These are phyloP conservation scores for Halichondria panicea DNA, from an alignment of 37 sponge, comb jelly and placozoan species.

Conservation along the genomic window DNA sequence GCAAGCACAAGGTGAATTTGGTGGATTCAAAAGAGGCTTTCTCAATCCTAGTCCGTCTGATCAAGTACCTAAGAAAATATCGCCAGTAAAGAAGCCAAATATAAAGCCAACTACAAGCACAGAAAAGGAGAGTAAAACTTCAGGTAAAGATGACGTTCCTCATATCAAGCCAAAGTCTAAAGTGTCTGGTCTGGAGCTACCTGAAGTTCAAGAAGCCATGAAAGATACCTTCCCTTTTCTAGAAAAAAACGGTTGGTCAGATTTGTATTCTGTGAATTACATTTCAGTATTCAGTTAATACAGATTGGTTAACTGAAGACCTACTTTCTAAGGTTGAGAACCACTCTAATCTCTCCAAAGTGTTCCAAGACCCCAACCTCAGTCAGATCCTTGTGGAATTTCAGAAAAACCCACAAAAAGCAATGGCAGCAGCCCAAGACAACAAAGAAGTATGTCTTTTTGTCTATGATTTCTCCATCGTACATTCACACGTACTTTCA, in stretches of 20 bases:
- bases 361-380: constrained; percentile 64
- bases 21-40: constrained; percentile 84
- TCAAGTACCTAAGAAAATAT: not conserved
- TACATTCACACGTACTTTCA: too few species aligned
- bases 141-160: constrained; percentile 11
- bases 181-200: constrained; percentile 23
- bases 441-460: constrained; percentile 37
- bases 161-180: constrained; percentile 31
- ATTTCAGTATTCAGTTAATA: not conserved
- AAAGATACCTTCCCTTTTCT: constrained; percentile 51
- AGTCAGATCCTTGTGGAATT: constrained; percentile 40
- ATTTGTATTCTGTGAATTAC: not conserved
- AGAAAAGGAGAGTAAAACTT: not conserved
- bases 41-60: constrained; percentile 6
- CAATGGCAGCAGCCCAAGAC: constrained; percentile 20
- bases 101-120: not conserved
- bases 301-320: constrained; percentile 86
- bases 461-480: too few species aligned
- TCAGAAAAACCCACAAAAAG: constrained; percentile 58
- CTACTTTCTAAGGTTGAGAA: constrained; percentile 68
- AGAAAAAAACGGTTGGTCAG: constrained; percentile 21
- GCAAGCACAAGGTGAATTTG: constrained; percentile 16
- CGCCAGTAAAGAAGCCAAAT: not conserved
- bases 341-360: constrained; percentile 61
- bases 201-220: constrained; percentile 74